Evolutionary conservation across 2,888 invertebrate species (phyloP).

Genomic region (Pheosia tremula): DNA sequence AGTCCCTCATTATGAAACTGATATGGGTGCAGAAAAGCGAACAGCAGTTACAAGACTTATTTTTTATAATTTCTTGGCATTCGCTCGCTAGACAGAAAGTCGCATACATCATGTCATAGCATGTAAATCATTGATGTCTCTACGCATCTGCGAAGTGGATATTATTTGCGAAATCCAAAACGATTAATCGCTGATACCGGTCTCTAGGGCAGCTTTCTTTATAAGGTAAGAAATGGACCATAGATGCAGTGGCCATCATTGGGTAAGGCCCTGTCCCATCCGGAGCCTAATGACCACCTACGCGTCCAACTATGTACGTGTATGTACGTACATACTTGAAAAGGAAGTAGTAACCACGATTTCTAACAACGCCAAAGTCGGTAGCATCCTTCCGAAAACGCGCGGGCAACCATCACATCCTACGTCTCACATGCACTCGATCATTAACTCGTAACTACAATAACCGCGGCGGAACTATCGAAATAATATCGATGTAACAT

Average conservation of each 20-base stretch:
- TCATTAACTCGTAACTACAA: conserved; percentile 40
- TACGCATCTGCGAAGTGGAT: no score
- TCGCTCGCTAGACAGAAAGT: no score
- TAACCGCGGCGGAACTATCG: conserved; percentile 25
- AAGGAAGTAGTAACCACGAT: conserved; percentile 61
- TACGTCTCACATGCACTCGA: conserved; percentile 44
- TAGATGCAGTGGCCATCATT: neutral
- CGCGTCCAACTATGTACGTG: neutral
- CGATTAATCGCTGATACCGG: no score
- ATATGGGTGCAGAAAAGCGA: no score
- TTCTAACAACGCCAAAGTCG: conserved; percentile 53
- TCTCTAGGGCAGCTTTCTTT: no score
- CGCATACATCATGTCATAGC: no score
- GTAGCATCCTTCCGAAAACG: conserved; percentile 62
- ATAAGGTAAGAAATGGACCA: no score
- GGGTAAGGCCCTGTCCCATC: neutral
- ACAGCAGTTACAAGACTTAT: no score
- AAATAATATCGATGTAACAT: conserved; percentile 10
- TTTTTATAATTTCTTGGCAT: no score
- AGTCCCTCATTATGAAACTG: no score
- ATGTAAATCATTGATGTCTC: no score
- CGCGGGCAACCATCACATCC: conserved; percentile 43
- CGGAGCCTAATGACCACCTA: neutral
- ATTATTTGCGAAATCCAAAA: no score
- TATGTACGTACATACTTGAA: conserved; percentile 20